A percentile compares a stretch with the other conserved stretches of the same genome.
Conservation (phyloP, 2,888 invertebrate species). For the Aphelenchoides bicaudatus region DNA sequence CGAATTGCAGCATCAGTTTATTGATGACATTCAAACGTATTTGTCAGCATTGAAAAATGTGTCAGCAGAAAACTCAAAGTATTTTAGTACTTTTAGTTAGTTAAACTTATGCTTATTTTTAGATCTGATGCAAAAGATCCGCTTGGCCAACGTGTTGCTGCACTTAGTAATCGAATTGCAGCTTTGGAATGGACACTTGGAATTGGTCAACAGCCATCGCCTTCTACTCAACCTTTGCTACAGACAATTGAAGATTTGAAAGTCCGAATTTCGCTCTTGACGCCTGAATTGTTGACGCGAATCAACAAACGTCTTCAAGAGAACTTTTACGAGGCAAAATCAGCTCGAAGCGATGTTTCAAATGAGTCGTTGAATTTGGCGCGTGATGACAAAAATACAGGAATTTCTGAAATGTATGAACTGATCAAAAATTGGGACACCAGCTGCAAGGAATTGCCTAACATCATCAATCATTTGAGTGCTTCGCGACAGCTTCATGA, state of each 20-base stretch:
- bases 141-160: neutral
- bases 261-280: conserved; percentile 14
- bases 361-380: neutral
- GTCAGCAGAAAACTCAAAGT: neutral
- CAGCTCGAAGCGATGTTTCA: conserved; percentile 10
- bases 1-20: neutral
- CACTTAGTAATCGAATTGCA: conserved; percentile 1
- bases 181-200: conserved; percentile 11
- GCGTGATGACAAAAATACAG: conserved; percentile 21
- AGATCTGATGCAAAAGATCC: neutral
- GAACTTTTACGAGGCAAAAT: conserved; percentile 5
- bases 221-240: conserved; percentile 6
- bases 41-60: conserved; percentile 5
- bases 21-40: neutral
- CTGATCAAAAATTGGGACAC: conserved; percentile 22
- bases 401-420: conserved; percentile 16
- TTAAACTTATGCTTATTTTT: neutral
- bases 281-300: conserved; percentile 14
- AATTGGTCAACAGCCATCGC: neutral
- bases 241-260: conserved; percentile 20
- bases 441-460: conserved; percentile 18
- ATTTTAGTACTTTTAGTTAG: neutral
- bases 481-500: conserved; percentile 18
- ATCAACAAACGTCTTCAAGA: conserved; percentile 10
- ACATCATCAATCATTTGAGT: conserved; percentile 18